These are phyloP conservation scores for Batillaria attramentaria DNA, from an alignment of 1,140 invertebrate genomes.

Conservation along the genomic window DNA sequence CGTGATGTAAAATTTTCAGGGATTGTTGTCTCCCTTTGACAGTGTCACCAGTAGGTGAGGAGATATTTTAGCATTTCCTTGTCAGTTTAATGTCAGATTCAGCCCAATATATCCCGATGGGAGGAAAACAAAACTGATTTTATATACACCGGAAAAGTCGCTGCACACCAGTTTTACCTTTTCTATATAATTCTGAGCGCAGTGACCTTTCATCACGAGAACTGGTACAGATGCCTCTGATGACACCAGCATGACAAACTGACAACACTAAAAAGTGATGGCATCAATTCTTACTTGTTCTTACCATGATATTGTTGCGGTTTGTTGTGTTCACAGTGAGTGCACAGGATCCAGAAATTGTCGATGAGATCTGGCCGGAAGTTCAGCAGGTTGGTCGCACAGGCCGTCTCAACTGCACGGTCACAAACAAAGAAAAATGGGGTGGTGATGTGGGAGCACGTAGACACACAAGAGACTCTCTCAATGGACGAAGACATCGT, in stretches of 20 bases:
- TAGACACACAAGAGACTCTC: slow-evolving; percentile 38
- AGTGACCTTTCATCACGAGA: too few relatives aligned
- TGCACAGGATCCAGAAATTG: slow-evolving; percentile 60
- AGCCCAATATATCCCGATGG: too few relatives aligned
- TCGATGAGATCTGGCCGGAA: slow-evolving; percentile 62
- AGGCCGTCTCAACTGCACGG: slow-evolving; percentile 62
- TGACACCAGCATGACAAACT: background rate
- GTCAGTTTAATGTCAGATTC: too few relatives aligned
- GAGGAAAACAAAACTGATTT: too few relatives aligned
- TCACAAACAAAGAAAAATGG: slow-evolving; percentile 44
- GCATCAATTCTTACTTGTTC: background rate
- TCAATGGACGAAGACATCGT: slow-evolving; percentile 47
- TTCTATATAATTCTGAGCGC: too few relatives aligned
- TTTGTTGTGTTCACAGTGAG: slow-evolving; percentile 41
- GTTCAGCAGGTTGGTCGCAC: slow-evolving; percentile 59
- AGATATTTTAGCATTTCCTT: too few relatives aligned
- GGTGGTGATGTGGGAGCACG: slow-evolving; percentile 47
- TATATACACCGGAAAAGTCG: too few relatives aligned
- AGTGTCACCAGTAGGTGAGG: too few relatives aligned
- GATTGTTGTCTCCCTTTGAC: too few relatives aligned
- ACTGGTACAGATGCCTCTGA: too few relatives aligned
- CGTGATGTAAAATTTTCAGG: too few relatives aligned
- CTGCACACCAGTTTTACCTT: too few relatives aligned
- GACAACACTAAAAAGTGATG: background rate
- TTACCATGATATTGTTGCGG: background rate